These are phyloP conservation scores for Melinaea marsaeus DNA, from an alignment of 2,888 invertebrate species.

Conservation along the genomic window DNA sequence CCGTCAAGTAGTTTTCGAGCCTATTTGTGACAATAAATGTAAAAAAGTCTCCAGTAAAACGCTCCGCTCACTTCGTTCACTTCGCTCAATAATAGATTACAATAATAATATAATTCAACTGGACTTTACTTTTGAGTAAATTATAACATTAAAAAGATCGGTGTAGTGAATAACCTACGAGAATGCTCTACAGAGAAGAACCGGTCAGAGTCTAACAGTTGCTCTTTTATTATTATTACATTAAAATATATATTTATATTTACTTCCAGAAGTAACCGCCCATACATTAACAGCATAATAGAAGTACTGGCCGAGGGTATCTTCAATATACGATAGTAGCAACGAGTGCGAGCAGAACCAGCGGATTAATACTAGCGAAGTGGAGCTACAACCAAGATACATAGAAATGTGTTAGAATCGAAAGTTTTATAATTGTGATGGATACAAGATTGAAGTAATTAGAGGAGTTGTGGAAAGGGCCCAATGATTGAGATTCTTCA, in stretches of 20 bases:
- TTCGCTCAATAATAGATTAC: no score
- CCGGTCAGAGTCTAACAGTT: no score
- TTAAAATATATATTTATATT: background rate
- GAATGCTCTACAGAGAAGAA: no score
- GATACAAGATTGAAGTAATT: conserved; percentile 5
- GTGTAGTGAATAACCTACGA: no score
- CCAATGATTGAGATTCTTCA: background rate
- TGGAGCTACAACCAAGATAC: conserved; percentile 13
- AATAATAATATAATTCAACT: no score
- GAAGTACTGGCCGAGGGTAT: conserved; percentile 40
- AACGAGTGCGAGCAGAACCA: conserved; percentile 28
- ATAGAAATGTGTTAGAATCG: background rate
- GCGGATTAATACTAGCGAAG: conserved; percentile 20
- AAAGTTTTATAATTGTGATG: conserved; percentile 4
- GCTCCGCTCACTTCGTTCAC: no score
- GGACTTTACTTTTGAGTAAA: background rate
- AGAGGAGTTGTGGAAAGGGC: background rate
- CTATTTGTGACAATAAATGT: no score
- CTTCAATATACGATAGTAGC: conserved; percentile 27
- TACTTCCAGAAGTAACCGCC: conserved; percentile 46
- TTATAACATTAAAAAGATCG: background rate
- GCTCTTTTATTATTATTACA: background rate
- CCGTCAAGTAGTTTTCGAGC: no score
- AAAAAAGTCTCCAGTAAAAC: no score
- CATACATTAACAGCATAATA: conserved; percentile 53